Conservation (phyloP, 2,888 invertebrate genomes). For the Epirrhoe tristata region DNA sequence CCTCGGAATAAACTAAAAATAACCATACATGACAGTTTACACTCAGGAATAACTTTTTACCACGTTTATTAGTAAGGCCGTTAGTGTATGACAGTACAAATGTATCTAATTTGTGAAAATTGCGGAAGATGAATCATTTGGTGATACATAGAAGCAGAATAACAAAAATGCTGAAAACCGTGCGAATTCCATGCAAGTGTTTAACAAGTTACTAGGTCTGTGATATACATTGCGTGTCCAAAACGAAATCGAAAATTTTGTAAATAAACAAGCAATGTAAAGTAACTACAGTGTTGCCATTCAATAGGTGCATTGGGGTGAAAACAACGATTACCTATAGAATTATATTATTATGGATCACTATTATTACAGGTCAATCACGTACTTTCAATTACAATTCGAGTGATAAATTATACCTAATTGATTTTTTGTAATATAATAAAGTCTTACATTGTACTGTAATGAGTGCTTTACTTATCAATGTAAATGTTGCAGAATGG, state of each 20-base stretch:
- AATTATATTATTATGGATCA: slow-evolving; percentile 35
- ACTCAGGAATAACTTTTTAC: no score
- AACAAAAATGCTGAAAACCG: background rate
- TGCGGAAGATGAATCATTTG: background rate
- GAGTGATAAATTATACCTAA: slow-evolving; percentile 28
- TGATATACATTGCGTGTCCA: background rate
- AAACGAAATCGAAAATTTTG: background rate
- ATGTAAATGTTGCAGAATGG: background rate
- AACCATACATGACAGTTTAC: no score
- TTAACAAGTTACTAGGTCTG: background rate
- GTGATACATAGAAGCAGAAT: background rate
- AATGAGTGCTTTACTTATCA: background rate
- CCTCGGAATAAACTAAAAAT: no score
- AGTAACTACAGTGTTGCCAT: slow-evolving; percentile 18
- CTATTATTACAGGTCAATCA: slow-evolving; percentile 9
- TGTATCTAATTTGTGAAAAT: background rate
- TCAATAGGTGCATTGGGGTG: slow-evolving; percentile 35
- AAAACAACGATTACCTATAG: slow-evolving; percentile 36
- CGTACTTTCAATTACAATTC: slow-evolving; percentile 13
- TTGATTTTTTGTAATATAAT: slow-evolving; percentile 30
- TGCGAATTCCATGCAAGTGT: background rate
- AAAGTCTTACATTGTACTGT: slow-evolving; percentile 23
- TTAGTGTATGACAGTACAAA: no score
- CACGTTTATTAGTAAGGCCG: no score
- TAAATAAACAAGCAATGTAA: slow-evolving; percentile 17